These are phyloP conservation scores for Drosophila nebulosa DNA, from an alignment of 1,140 invertebrate species.

Conservation along the genomic window DNA sequence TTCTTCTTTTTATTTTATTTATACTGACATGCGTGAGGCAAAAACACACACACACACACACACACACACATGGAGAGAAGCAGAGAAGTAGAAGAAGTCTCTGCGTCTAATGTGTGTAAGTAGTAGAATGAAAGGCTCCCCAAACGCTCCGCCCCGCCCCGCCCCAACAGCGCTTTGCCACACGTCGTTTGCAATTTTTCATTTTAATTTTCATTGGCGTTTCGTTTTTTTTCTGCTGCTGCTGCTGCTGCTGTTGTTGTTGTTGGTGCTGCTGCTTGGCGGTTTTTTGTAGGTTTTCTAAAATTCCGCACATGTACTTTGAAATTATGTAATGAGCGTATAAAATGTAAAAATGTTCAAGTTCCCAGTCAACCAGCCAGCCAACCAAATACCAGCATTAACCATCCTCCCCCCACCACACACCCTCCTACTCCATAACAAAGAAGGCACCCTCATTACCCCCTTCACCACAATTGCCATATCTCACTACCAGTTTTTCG, in stretches of 20 bases:
- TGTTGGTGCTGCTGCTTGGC: not conserved
- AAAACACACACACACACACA: conserved; percentile 21
- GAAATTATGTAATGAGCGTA: conserved; percentile 81
- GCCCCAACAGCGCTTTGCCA: conserved; percentile 27
- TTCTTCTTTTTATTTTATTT: conserved; percentile 23
- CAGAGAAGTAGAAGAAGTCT: not conserved
- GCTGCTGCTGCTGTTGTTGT: not conserved
- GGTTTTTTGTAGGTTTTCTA: conserved; percentile 51
- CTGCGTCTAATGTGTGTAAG: conserved; percentile 62
- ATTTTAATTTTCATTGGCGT: conserved; percentile 81
- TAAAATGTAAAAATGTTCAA: conserved; percentile 76
- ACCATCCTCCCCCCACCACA: not conserved
- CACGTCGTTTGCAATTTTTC: conserved; percentile 80
- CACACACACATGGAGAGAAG: not conserved
- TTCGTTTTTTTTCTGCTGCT: conserved; percentile 61
- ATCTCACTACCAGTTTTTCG: not conserved
- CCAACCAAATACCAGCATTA: conserved; percentile 17
- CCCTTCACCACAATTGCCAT: not conserved
- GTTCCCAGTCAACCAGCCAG: not conserved
- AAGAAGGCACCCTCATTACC: not conserved
- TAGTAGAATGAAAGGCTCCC: conserved; percentile 23
- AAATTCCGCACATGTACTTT: conserved; percentile 74
- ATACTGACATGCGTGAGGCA: conserved; percentile 34
- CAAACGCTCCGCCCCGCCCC: not conserved
- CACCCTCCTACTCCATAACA: not conserved